These are phyloP conservation scores for Apocrypta bakeri DNA, from an alignment of 1,140 invertebrate genomes.

Conservation along the genomic window DNA sequence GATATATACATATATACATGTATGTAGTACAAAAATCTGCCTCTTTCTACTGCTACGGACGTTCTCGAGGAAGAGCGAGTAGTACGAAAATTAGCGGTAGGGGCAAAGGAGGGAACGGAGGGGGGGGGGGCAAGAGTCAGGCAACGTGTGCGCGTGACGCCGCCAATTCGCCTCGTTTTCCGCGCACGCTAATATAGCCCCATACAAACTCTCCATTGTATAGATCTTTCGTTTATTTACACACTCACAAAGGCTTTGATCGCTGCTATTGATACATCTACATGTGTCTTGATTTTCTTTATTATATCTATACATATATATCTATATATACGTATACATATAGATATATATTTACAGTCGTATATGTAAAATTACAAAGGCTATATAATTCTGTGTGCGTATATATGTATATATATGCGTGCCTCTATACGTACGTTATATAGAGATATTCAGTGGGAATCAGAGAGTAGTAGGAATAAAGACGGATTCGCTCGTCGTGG, in stretches of 20 bases:
- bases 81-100: neutral
- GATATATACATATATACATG: neutral
- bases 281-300: too few species aligned
- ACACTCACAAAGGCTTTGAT: neutral
- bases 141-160: slow-evolving; percentile 33
- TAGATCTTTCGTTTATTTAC: neutral
- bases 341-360: too few species aligned
- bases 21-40: too few species aligned
- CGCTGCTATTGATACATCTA: neutral
- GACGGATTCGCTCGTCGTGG: neutral
- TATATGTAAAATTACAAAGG: too few species aligned
- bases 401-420: neutral
- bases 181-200: neutral
- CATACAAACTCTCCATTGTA: neutral
- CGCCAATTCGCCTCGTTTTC: slow-evolving; percentile 4
- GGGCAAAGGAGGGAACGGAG: slow-evolving; percentile 10
- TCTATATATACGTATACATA: neutral
- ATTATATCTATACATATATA: too few species aligned
- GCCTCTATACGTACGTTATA: neutral
- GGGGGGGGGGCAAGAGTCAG: too few species aligned
- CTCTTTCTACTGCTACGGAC: neutral
- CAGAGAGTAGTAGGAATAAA: neutral
- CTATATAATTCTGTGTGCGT: too few species aligned
- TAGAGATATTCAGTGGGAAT: neutral
- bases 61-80: neutral